Base-by-base conservation (phyloP, 1,140 invertebrate genomes). In the Drosophila navojoa region DNA sequence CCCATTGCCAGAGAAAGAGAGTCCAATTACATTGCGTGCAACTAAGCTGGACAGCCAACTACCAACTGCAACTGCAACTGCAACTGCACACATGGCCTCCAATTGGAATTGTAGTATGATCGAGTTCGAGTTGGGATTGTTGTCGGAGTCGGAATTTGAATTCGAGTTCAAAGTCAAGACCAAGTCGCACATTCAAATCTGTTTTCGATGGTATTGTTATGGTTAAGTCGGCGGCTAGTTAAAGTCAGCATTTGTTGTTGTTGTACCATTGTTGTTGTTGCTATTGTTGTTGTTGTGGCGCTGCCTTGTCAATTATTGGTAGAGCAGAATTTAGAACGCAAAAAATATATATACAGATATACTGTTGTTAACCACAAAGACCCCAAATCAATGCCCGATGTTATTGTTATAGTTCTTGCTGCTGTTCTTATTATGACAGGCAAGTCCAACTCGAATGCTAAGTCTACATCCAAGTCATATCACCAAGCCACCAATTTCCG, bases 1-100 rank as follows among this genome's bases (percentile, higher is more conserved):
- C 45, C 40, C 15, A 29, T 52, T 76, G 61, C 66, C 29, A n/a
- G 52, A 61, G 49, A 58, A 71, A 19, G 53, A 60, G 49, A 50
- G 79, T 77, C 81, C 81, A 85, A 85, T 85, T 85, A 85, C 82
- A 81, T 81, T 86, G 81, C 81, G 81, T 87, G 78, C 67, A 55
- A 19, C 32, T 15, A 16, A 47, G 58, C 58, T 19, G 40, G 29
- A 19, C 49, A 47, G 42, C 19, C 32, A 7, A 32, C 32, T 32
- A 7, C 7, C 59, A 54, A 38, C n/a, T 25, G 35, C 63, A 58
- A 27, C 29, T 22, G 25, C 47, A 15, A 29, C 59, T 27, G 16
- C 69, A 58, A 38, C 35, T 29, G 57, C 57, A 60, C 57, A 70
- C 66, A 70, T 71, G 71, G 66, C 53, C 55, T 59, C 63, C 70